Percentiles rank a stretch among this genome's conserved stretches.
These are phyloP conservation scores for Agonum fuliginosum DNA, from an alignment of 2,888 invertebrate species.

Conservation along the genomic window DNA sequence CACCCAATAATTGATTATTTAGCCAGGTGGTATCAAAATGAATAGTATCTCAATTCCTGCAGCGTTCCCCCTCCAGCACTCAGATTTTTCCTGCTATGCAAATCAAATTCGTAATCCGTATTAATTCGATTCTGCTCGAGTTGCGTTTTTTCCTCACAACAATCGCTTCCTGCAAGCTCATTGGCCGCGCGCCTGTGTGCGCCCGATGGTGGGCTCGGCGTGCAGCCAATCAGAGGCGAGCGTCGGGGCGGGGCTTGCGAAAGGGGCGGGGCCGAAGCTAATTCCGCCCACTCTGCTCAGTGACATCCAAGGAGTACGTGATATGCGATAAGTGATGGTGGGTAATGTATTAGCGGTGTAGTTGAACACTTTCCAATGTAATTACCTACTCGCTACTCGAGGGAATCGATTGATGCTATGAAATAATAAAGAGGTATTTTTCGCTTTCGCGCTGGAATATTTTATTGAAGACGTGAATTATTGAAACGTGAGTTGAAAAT, in stretches of 20 bases:
- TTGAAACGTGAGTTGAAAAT: slow-evolving; percentile 1
- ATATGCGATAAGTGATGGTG: slow-evolving; percentile 25
- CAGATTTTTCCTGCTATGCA: slow-evolving; percentile 47
- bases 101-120: slow-evolving; percentile 47
- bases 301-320: slow-evolving; percentile 2
- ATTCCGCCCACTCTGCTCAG: slow-evolving; percentile 15
- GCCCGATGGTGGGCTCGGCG: slow-evolving; percentile 67
- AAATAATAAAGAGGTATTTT: slow-evolving; percentile 18
- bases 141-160: slow-evolving; percentile 34
- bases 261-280: slow-evolving; percentile 17
- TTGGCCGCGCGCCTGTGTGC: slow-evolving; percentile 66
- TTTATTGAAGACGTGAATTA: slow-evolving; percentile 4
- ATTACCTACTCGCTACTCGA: slow-evolving; percentile 17
- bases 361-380: slow-evolving; percentile 1
- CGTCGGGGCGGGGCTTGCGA: slow-evolving; percentile 11
- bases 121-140: slow-evolving; percentile 44
- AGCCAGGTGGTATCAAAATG: not conserved
- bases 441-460: slow-evolving; percentile 1
- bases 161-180: slow-evolving; percentile 60
- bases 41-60: slow-evolving; percentile 7
- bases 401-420: slow-evolving; percentile 1
- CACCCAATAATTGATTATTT: not conserved
- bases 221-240: slow-evolving; percentile 65
- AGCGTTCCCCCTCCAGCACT: not conserved
- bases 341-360: slow-evolving; percentile 11